phyloP scores from a whole-genome alignment of 2,113 vertebrate genomes.

The Strix uralensis region DNA sequence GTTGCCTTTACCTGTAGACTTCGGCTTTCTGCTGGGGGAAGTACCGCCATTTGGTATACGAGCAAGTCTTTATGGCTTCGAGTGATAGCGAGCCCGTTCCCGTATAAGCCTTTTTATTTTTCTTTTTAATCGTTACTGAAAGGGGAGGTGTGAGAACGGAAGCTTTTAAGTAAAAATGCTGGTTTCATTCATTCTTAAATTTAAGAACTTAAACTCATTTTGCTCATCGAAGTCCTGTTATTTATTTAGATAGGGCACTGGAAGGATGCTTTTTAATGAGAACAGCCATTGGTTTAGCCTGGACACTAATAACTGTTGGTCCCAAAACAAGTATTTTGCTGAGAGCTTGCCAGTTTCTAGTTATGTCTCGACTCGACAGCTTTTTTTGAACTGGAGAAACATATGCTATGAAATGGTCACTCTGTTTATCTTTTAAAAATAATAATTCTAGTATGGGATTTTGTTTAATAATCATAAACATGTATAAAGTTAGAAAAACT shows the following conservation, averaged over 20 bases:
- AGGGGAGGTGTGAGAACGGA: accelerated
- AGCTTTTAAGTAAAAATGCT: accelerated
- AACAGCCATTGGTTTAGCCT: background rate
- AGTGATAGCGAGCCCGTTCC: accelerated
- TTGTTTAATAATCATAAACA: background rate
- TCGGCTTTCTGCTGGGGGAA: accelerated
- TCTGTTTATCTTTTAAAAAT: background rate
- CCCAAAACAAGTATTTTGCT: background rate
- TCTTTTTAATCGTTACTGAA: accelerated
- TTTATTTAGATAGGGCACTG: background rate
- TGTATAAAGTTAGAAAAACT: background rate
- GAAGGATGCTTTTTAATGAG: background rate
- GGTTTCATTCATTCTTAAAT: accelerated
- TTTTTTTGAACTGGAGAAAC: background rate
- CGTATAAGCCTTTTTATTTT: too few relatives aligned
- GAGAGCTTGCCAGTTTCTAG: accelerated
- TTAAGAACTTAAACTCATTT: accelerated
- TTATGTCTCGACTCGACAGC: accelerated
- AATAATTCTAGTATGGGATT: background rate
- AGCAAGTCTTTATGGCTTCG: accelerated
- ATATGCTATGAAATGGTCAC: background rate
- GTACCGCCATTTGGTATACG: accelerated
- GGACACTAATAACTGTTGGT: accelerated
- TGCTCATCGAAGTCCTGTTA: background rate
- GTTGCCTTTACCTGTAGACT: accelerated